These are phyloP conservation scores for Cygnus buccinator DNA, from an alignment of 2,113 vertebrate species.

Conservation along the genomic window DNA sequence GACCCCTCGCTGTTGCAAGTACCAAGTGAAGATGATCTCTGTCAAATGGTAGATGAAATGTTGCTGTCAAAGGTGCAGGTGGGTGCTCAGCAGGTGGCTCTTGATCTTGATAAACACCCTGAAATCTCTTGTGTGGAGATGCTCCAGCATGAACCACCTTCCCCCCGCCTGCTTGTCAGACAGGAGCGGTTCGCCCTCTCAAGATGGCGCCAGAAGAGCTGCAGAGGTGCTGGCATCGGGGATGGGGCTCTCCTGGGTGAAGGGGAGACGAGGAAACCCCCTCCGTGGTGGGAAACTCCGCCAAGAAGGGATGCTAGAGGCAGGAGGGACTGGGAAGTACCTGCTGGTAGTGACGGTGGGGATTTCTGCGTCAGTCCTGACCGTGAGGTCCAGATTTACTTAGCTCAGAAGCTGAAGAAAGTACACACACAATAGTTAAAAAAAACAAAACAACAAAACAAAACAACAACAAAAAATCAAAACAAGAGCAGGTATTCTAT, in stretches of 20 bases:
- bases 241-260: background rate
- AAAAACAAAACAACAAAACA: background rate
- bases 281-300: background rate
- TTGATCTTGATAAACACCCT: background rate
- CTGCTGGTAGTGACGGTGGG: accelerated
- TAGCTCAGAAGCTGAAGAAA: background rate
- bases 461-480: too few species aligned
- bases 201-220: background rate
- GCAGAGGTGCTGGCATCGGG: accelerated
- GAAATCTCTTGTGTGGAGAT: background rate
- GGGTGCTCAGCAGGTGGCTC: background rate
- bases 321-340: background rate
- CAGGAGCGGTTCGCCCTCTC: background rate
- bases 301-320: accelerated
- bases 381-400: background rate
- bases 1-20: background rate
- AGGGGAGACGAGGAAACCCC: background rate
- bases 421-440: background rate
- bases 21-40: background rate
- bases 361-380: background rate
- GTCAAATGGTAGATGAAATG: background rate
- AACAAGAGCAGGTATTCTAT: background rate
- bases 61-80: background rate
- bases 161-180: background rate
- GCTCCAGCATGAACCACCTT: background rate